Percentiles rank a stretch among this genome's conserved stretches.
Evolutionary conservation across 1,140 invertebrate species (phyloP).

Genomic region (Ips typographus): DNA sequence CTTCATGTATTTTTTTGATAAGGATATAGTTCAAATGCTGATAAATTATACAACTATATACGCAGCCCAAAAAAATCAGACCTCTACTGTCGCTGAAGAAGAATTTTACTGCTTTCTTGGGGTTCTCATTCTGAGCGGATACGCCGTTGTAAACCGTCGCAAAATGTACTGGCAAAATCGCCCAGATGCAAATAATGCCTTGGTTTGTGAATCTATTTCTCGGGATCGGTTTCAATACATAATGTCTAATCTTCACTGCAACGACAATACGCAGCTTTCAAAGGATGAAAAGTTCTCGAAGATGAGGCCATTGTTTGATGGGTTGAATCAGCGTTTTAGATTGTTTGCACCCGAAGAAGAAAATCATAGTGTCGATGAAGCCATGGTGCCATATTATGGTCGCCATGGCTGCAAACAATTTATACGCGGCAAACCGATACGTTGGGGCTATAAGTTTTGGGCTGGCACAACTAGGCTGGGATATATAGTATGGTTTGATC

Average conservation of each 20-base stretch:
- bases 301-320: not conserved
- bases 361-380: slow-evolving; percentile 16
- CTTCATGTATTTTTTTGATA: not conserved
- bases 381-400: slow-evolving; percentile 35
- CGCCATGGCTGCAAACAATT: slow-evolving; percentile 35
- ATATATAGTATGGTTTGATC: slow-evolving; percentile 32
- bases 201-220: not conserved
- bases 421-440: slow-evolving; percentile 36
- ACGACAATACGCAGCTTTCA: not conserved
- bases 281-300: not conserved
- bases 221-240: not conserved
- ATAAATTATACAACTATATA: not conserved
- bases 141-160: not conserved
- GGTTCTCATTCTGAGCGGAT: not conserved
- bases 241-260: not conserved
- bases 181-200: not conserved
- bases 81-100: not conserved
- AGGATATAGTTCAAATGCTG: not conserved
- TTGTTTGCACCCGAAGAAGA: not conserved
- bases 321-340: not conserved
- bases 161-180: not conserved
- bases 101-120: not conserved
- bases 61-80: not conserved
- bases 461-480: slow-evolving; percentile 22
- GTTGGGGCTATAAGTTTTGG: slow-evolving; percentile 39